These are phyloP conservation scores for Ornithoptera alexandrae DNA, from an alignment of 2,888 invertebrate genomes.

Conservation along the genomic window DNA sequence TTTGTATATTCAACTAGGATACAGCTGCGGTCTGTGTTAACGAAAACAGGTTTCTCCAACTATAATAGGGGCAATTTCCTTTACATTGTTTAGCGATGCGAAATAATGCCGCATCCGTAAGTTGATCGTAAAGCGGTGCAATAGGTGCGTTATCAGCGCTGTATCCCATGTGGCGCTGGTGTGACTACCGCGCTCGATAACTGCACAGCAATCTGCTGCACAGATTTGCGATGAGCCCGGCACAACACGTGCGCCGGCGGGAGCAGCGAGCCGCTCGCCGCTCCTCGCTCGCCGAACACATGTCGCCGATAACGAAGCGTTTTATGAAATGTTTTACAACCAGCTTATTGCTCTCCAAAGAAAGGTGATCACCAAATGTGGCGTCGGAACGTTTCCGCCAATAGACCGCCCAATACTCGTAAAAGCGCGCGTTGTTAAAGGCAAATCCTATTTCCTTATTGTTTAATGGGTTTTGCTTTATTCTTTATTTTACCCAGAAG, in stretches of 20 bases:
- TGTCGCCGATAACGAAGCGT: constrained; percentile 60
- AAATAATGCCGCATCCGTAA: constrained; percentile 19
- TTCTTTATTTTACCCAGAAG: too few species aligned
- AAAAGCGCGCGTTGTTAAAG: constrained; percentile 33
- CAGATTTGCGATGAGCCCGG: constrained; percentile 70
- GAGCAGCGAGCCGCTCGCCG: constrained; percentile 25
- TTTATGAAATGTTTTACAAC: constrained; percentile 74
- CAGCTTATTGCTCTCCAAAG: constrained; percentile 63
- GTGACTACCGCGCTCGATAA: constrained; percentile 46
- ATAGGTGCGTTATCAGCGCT: constrained; percentile 40
- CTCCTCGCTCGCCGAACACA: constrained; percentile 56
- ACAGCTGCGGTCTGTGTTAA: background rate
- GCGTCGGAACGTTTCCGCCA: constrained; percentile 54
- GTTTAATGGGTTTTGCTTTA: constrained; percentile 27
- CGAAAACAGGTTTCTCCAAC: background rate
- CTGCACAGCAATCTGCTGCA: constrained; percentile 60
- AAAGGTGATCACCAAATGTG: constrained; percentile 67
- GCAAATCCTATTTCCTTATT: constrained; percentile 34
- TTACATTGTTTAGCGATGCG: background rate
- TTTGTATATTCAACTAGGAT: background rate
- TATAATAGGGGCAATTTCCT: background rate
- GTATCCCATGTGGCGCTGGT: constrained; percentile 41
- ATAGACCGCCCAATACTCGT: constrained; percentile 34
- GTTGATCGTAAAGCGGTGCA: background rate
- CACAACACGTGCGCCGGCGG: constrained; percentile 64